Evolutionary conservation across 35 echinoderm and acorn worm species (phyloP).

Genomic region (Apostichopus japonicus): DNA sequence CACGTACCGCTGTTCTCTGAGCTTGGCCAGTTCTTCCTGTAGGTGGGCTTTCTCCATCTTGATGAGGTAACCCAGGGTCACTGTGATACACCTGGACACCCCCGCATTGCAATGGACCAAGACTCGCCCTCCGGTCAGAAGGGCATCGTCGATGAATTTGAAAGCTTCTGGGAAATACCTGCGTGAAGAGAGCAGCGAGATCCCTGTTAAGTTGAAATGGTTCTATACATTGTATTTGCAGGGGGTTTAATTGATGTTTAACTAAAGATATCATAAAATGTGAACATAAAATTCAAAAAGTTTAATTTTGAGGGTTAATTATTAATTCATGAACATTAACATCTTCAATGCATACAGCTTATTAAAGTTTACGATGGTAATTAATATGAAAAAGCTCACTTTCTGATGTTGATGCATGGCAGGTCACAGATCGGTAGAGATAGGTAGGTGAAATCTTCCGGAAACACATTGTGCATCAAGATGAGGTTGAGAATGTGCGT

Average conservation of each 20-base stretch:
- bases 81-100: constrained; percentile 72
- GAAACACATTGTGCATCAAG: constrained; percentile 62
- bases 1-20: constrained; percentile 57
- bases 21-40: constrained; percentile 40
- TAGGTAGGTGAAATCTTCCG: constrained; percentile 62
- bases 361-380: too few relatives aligned
- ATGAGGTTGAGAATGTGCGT: constrained; percentile 74
- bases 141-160: constrained; percentile 73
- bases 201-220: too few relatives aligned
- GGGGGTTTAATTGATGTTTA: too few relatives aligned
- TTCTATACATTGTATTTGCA: too few relatives aligned
- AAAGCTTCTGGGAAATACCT: constrained; percentile 68
- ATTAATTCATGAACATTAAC: too few relatives aligned
- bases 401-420: constrained; percentile 67
- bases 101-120: constrained; percentile 92
- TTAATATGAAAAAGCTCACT: constrained; percentile 22
- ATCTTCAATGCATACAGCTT: too few relatives aligned
- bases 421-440: constrained; percentile 68
- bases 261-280: background rate
- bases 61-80: constrained; percentile 74
- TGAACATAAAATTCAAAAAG: too few relatives aligned
- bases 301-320: too few relatives aligned
- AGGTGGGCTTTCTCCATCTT: constrained; percentile 56
- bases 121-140: constrained; percentile 52
- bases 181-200: background rate